Base-by-base conservation (phyloP, 2,797 vertebrate species). In the Holocentrus rufus region DNA sequence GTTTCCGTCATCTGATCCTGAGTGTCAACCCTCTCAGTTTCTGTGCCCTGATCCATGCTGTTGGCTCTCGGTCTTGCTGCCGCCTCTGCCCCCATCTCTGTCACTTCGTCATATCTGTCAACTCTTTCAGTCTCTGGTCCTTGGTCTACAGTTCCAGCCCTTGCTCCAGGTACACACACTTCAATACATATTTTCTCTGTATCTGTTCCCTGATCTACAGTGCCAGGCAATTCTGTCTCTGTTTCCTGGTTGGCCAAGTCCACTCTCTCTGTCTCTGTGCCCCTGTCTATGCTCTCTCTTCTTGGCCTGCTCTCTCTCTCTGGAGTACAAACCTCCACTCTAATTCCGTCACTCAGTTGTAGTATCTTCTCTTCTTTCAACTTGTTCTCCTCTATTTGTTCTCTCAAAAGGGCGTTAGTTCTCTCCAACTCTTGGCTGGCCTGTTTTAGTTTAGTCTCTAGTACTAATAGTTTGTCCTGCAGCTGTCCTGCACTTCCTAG, bases 341-440 rank as follows among this genome's bases (percentile, higher is more conserved):
- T 84, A 85, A 90, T 58, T 88, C 93, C 90, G n/a, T 94, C 91
- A 79, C 91, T 94, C 47, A 98, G 81, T 72, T 96, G 91, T 61
- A 92, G 81, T 85, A 98, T 97, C 82, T 67, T 95, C 55, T 92
- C 92, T 63, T 96, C 95, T 69, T 96, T 97, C 68, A 89, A 81
- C 82, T 93, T 93, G 80, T 96, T 94, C 62, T 96, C 95, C 1
- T 93, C 90, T 42, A 95, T 90, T 87, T 97, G 96, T 69, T 92
- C 92, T 77, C 89, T 92, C 69, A 99, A 87, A 82, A 94, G 85
- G 5, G 67, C 65, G 69, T 92, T 94, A 46, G 95, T 93, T 77
- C 69, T 93, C 66, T 95, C 91, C 0, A 97, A 91, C 70, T 98
- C 95, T 72, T 93, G 87, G 20, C 88, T 95, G 75, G 95, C 94